A percentile compares a stretch with the other conserved stretches of the same genome.
Conservation (phyloP, 2,113 vertebrate genomes). For the Atractosteus spatula region DNA sequence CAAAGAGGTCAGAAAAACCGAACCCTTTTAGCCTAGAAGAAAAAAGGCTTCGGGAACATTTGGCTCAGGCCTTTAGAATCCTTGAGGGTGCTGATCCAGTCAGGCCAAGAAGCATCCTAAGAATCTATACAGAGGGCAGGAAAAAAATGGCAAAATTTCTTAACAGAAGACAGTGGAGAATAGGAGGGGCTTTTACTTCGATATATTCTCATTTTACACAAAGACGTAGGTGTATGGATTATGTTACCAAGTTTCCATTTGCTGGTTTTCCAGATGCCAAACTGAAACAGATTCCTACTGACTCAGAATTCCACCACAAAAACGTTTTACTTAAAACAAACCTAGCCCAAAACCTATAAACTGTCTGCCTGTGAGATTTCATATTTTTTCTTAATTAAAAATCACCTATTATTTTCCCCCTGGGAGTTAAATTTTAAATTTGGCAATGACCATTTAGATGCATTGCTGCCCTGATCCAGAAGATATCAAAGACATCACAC, state of each 20-base stretch:
- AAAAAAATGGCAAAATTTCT: not conserved
- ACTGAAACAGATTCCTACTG: constrained; percentile 13
- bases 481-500: too few relatives aligned
- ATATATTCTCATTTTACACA: constrained; percentile 9
- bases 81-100: constrained; percentile 16
- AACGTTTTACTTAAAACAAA: constrained; percentile 52
- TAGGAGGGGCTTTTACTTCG: not conserved
- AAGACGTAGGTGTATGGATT: constrained; percentile 20
- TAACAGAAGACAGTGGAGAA: not conserved
- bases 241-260: constrained; percentile 9
- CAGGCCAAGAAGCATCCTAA: not conserved
- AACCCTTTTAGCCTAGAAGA: not conserved
- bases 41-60: constrained; percentile 13
- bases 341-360: constrained; percentile 48
- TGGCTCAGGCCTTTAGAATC: constrained; percentile 10
- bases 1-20: constrained; percentile 1
- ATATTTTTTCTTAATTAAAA: not conserved
- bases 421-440: too few relatives aligned
- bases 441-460: too few relatives aligned
- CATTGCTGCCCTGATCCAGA: too few relatives aligned
- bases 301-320: constrained; percentile 36
- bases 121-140: not conserved
- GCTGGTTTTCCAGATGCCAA: constrained; percentile 17
- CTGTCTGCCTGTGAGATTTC: constrained; percentile 27
- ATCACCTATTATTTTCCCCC: too few relatives aligned